Evolutionary conservation across 2,888 invertebrate species (phyloP).

Genomic region (Eupithecia pulchellata): DNA sequence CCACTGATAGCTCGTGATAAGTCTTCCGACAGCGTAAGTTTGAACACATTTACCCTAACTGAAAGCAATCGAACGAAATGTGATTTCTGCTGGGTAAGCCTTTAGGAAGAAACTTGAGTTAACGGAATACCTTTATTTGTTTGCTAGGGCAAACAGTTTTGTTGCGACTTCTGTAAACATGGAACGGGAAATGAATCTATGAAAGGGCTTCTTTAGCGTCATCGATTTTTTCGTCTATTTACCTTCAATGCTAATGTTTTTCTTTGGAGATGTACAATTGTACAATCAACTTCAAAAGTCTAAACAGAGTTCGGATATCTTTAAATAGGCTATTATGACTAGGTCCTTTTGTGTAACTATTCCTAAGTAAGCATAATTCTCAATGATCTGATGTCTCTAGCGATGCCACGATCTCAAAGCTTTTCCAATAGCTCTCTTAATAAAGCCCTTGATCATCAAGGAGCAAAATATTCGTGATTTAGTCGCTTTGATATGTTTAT

Average conservation of each 20-base stretch:
- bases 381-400: neutral
- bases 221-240: neutral
- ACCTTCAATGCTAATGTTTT: neutral
- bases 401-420: too few species aligned
- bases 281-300: neutral
- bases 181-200: neutral
- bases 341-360: neutral
- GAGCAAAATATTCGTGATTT: too few species aligned
- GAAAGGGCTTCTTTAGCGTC: conserved; percentile 1
- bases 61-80: conserved; percentile 41
- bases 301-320: neutral
- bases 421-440: too few species aligned
- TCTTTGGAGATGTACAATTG: neutral
- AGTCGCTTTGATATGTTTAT: too few species aligned
- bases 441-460: too few species aligned
- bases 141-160: conserved; percentile 11
- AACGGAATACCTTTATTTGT: conserved; percentile 19
- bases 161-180: conserved; percentile 8
- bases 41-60: conserved; percentile 40
- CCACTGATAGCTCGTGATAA: neutral
- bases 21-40: conserved; percentile 27
- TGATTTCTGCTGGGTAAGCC: conserved; percentile 39
- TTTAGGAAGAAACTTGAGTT: conserved; percentile 15
- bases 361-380: neutral
- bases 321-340: neutral